Base-by-base conservation (phyloP, 2,113 vertebrate genomes). In the Lontra canadensis region DNA sequence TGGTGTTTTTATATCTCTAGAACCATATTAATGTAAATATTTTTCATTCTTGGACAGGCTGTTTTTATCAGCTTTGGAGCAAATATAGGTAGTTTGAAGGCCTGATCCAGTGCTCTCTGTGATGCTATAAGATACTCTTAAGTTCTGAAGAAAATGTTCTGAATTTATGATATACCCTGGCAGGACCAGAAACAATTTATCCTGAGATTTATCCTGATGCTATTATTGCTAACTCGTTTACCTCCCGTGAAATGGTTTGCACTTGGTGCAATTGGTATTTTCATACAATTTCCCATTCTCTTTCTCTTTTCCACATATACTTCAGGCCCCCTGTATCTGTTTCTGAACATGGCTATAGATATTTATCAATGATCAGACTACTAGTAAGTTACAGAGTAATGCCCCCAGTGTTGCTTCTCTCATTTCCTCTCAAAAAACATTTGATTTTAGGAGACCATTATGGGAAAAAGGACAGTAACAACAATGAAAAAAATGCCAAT, bases 371-470 rank as follows among this genome's bases (percentile, higher is more conserved):
- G 39, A 73, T 85, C 23, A 71, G 23, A 91, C 1, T 76, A 44
- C n/a, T 5, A 29, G 36, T 78, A 82, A 90, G 5, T 93, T 96
- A 83, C 10, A 88, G 12, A 63, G n/a, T 81, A 94, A 96, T 76
- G 2, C 49, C 76, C 34, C 8, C 90, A 42, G 57, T 71, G 0
- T 69, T 63, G 31, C 74, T 65, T 80, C 57, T 95, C 39, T 86
- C 52, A 47, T 88, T 83, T 95, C 34, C 4, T 88, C 9, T 95
- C 25, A 79, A 61, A 61, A 80, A 87, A 7, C 42, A 78, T 85
- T 96, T 81, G 63, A 49, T 95, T 94, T 95, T 92, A 49, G 82
- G 79, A 88, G 91, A 90, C 52, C 42, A 90, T 44, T 52, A 39
- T 92, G 31, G 8, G 87, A 34, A 57, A 57, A 55, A 83, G 17